A percentile compares a stretch with the other conserved stretches of the same genome.
phyloP scores from a whole-genome alignment of 2,888 invertebrate genomes.

The Chymomyza fuscimana region DNA sequence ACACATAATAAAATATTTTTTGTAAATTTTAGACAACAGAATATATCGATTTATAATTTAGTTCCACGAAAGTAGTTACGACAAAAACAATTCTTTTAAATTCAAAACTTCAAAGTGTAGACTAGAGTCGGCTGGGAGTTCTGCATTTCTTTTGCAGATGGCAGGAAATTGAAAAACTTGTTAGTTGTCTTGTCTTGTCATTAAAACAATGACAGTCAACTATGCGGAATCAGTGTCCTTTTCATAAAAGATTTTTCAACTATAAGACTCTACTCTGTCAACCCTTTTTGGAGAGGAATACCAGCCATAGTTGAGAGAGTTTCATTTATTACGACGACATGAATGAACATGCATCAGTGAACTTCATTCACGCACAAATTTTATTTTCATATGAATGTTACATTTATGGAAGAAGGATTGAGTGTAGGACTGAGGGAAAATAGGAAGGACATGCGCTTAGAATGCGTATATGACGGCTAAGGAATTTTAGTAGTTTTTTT shows the following conservation, averaged over 20 bases:
- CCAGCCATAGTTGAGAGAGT: neutral
- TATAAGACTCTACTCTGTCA: neutral
- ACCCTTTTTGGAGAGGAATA: neutral
- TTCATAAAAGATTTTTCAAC: neutral
- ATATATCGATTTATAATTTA: no score
- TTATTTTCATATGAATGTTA: neutral
- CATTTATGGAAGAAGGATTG: constrained; percentile 10
- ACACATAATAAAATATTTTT: no score
- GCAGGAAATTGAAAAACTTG: neutral
- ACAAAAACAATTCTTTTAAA: no score
- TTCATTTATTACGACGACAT: constrained; percentile 19
- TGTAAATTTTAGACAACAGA: no score
- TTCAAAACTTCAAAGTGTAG: no score
- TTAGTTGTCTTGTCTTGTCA: neutral
- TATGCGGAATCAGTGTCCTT: neutral
- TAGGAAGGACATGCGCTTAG: no score
- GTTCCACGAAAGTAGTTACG: no score
- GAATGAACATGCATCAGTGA: constrained; percentile 48
- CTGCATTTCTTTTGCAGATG: neutral
- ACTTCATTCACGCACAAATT: constrained; percentile 56
- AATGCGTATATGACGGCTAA: constrained; percentile 1
- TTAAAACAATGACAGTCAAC: neutral
- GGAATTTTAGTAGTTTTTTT: constrained; percentile 10
- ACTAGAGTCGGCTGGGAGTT: no score
- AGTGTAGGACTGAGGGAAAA: neutral